Evolutionary conservation across 2,797 vertebrate species (phyloP).

Genomic region (Argyrosomus regius): DNA sequence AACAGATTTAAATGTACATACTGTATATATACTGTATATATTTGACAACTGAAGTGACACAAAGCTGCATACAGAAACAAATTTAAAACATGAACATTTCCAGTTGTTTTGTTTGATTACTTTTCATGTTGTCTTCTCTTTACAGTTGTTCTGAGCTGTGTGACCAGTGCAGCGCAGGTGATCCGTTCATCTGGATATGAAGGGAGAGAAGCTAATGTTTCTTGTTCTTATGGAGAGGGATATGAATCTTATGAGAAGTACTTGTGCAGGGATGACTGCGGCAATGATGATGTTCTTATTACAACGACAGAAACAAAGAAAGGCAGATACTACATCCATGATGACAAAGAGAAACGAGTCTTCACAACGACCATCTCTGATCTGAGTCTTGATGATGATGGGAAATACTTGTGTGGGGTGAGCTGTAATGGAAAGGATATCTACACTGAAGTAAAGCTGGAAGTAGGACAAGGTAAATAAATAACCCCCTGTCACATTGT

Average conservation of each 20-base stretch:
- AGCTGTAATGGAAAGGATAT: background rate
- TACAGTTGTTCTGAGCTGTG: conserved; percentile 38
- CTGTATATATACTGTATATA: too few species aligned
- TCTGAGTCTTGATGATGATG: conserved; percentile 18
- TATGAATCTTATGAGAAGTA: conserved; percentile 69
- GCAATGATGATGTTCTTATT: conserved; percentile 29
- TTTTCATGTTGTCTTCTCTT: background rate
- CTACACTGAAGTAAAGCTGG: conserved; percentile 55
- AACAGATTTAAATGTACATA: background rate
- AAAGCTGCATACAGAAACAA: too few species aligned
- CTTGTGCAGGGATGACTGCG: conserved; percentile 64
- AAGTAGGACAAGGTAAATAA: conserved; percentile 38
- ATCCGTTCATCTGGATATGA: conserved; percentile 59
- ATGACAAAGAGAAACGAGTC: conserved; percentile 6
- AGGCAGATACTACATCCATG: conserved; percentile 48
- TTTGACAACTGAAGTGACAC: background rate
- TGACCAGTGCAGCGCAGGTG: too few species aligned
- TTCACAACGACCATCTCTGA: conserved; percentile 48
- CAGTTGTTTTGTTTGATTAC: background rate
- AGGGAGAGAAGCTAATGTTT: conserved; percentile 16
- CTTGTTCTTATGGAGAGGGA: background rate
- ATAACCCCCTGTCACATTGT: background rate
- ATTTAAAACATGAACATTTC: background rate
- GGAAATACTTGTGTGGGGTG: conserved; percentile 68
- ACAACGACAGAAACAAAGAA: background rate